These are phyloP conservation scores for Thecophora atra DNA, from an alignment of 2,888 invertebrate species.

Conservation along the genomic window DNA sequence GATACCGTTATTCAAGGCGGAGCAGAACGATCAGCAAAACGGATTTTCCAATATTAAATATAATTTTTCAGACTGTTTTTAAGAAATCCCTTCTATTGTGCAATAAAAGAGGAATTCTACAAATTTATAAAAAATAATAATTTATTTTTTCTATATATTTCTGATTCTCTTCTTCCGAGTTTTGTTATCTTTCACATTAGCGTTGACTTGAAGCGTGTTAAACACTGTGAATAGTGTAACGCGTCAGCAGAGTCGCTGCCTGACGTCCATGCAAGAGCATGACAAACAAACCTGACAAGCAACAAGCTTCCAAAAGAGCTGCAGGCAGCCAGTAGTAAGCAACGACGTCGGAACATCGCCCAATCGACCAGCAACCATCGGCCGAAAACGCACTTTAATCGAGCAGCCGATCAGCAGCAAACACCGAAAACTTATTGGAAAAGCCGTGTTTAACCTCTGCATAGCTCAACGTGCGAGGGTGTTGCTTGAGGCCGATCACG, in stretches of 20 bases:
- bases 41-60: no score
- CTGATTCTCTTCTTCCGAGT: no score
- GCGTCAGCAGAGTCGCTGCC: conserved; percentile 7
- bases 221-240: conserved; percentile 8
- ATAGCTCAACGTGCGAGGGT: conserved; percentile 34
- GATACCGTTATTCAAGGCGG: no score
- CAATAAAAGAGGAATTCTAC: no score
- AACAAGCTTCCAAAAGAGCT: conserved; percentile 21
- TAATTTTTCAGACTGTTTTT: no score
- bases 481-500: conserved; percentile 21
- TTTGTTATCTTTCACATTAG: no score
- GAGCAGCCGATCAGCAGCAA: neutral
- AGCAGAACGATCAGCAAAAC: no score
- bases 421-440: neutral
- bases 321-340: conserved; percentile 1
- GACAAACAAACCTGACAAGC: conserved; percentile 22
- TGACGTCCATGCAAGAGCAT: conserved; percentile 14
- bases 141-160: no score
- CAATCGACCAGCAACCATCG: neutral
- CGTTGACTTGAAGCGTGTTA: neutral
- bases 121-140: no score
- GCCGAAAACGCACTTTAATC: conserved; percentile 1
- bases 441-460: conserved; percentile 24
- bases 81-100: no score
- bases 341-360: neutral